Evolutionary conservation across 2,888 invertebrate species (phyloP), one percentile per base, ranked within the genome.

Genomic region (Chaitophorus viminalis): DNA sequence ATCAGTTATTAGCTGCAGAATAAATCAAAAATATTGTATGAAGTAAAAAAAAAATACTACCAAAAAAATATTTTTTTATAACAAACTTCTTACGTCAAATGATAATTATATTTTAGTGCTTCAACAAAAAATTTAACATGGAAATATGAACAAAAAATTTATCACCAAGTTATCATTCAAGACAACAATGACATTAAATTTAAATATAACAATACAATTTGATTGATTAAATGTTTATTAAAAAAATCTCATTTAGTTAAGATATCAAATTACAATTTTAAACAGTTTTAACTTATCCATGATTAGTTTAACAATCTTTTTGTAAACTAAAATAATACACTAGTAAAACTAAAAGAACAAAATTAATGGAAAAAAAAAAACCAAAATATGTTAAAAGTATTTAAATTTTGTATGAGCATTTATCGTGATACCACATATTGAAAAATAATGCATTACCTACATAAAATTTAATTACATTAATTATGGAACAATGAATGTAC

Each of bases 201-300:
- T 17, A 25, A 65, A 78, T 60, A 36, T 21, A 39, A 68, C 68
- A n/a, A n/a, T n/a, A n/a, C n/a, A n/a, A 25, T 78, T 78, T 77
- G 31, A 46, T 77, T 33, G 60, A 33, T 33, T 54, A 33, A 54
- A 77, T 76, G 3, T 65, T 65, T 65, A 65, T 36, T 65, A 68
- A 29, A 81, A 81, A 81, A 68, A 79, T 14, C 4, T 68, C 6
- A 31, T 68, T n/a, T 81, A 21, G 21, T 70, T 65, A 21, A 68
- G 33, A 46, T 81, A 81, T 68, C n/a, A 81, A 81, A 70, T 68
- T 74, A 68, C 46, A 46, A 29, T 81, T 39, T 81, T 81, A 29
- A 21, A 68, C 39, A 81, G 29, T 29, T 33, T 46, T 29, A 68
- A 81, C 46, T 60, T 65, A 78, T 60, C 11, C n/a, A 29, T 79